Base-by-base conservation (phyloP, 2,797 vertebrate genomes). In the Acestrorhynchus altus region DNA sequence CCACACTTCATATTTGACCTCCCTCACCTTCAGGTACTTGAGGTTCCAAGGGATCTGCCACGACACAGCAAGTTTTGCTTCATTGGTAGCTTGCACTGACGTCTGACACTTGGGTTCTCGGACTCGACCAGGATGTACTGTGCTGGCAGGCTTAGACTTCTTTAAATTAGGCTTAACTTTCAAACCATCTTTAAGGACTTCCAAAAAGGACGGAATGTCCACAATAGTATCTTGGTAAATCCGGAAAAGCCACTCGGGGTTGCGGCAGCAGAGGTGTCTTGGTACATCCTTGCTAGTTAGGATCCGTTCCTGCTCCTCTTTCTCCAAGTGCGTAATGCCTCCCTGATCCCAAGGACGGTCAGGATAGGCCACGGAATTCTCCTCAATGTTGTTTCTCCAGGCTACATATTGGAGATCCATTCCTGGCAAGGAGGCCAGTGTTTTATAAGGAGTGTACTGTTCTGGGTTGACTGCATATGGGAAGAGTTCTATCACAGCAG, bases 41-140 rank as follows among this genome's bases (percentile, higher is more conserved):
- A 99, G 93, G 87, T 99, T 99, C 98, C 98, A 99, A 0, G 98
- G 98, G 57, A 98, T 96, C 90, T 99, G 96, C 98, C 98, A 99
- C 28, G 96, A 97, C 65, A 99, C 95, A 0, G 93, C 90, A 76
- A 99, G 95, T 85, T 94, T 96, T 4, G 97, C 98, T 89, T 96
- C 95, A 0, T 92, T 94, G 0, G 94, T 90, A 0, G 95, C 96
- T 88, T 96, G 96, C 51, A 96, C 94, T 0, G 96, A 96, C 0
- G 96, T 94, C 84, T 97, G 96, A 89, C 98, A 99, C 54, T 93
- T 94, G 2, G 96, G 91, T 81, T 96, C 95, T 82, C 96, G 92
- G 81, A 99, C 98, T 77, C 95, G 96, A 71, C 98, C 96, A 0
- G 98, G 98, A 84, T 98, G 97, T 31, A 99, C 90, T n/a, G 91